Conservation (phyloP, 2,888 invertebrate genomes). For the Erpobdella octoculata region DNA sequence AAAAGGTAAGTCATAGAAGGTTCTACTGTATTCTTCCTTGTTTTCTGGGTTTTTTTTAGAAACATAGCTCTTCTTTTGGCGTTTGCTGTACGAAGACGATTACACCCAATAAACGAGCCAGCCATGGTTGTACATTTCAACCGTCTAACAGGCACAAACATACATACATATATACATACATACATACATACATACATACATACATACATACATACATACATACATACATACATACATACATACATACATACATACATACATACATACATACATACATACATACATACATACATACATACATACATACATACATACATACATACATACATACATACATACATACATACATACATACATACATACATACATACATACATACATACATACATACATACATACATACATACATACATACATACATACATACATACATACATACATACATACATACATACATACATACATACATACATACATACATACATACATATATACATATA, state of each 20-base stretch:
- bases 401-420: not conserved
- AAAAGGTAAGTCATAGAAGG: too few species aligned
- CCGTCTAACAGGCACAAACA: too few species aligned
- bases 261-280: not conserved
- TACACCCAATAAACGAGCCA: too few species aligned
- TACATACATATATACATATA: not conserved
- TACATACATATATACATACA: too few species aligned
- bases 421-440: not conserved
- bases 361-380: not conserved
- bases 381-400: not conserved
- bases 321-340: not conserved
- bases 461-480: not conserved
- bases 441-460: not conserved
- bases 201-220: not conserved
- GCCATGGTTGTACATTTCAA: too few species aligned
- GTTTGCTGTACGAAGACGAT: too few species aligned
- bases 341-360: not conserved
- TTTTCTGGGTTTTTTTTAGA: too few species aligned
- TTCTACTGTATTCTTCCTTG: too few species aligned
- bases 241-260: not conserved
- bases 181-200: not conserved
- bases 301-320: not conserved
- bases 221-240: not conserved
- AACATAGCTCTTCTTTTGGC: too few species aligned
- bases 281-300: not conserved